Evolutionary conservation across 2,888 invertebrate genomes (phyloP).

Genomic region (Deilephila elpenor): DNA sequence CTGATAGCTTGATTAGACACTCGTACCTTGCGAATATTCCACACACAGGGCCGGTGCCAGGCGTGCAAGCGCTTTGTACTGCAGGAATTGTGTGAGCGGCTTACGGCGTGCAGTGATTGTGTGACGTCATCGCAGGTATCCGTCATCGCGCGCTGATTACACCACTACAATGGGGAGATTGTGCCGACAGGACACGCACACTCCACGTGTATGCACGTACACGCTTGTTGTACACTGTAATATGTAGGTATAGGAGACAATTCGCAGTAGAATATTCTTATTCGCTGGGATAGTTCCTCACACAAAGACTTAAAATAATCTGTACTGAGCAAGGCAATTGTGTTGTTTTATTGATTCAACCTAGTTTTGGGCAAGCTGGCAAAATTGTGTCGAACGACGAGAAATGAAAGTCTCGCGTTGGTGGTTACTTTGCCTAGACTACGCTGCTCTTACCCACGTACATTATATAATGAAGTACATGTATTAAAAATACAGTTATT

Average conservation of each 20-base stretch:
- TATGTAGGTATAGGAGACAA: background rate
- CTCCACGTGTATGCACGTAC: background rate
- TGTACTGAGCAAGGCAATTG: too few species aligned
- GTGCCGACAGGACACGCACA: background rate
- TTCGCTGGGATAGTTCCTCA: too few species aligned
- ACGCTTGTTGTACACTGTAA: background rate
- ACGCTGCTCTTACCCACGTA: too few species aligned
- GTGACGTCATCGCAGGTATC: slow-evolving; percentile 13
- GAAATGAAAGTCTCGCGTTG: too few species aligned
- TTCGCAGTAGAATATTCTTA: too few species aligned
- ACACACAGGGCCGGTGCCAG: background rate
- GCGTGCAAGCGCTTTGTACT: background rate
- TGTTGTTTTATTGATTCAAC: too few species aligned
- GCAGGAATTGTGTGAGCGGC: background rate
- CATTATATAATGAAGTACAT: too few species aligned
- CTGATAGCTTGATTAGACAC: background rate
- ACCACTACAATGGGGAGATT: background rate
- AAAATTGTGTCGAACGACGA: too few species aligned
- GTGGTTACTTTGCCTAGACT: too few species aligned
- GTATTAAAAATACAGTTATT: background rate
- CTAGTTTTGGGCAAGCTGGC: too few species aligned
- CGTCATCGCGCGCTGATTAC: slow-evolving; percentile 12
- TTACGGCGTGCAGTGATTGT: background rate
- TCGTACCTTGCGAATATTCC: background rate
- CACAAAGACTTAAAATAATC: too few species aligned